These are phyloP conservation scores for Pseudorasbora parva DNA, from an alignment of 2,113 vertebrate species.

Conservation along the genomic window DNA sequence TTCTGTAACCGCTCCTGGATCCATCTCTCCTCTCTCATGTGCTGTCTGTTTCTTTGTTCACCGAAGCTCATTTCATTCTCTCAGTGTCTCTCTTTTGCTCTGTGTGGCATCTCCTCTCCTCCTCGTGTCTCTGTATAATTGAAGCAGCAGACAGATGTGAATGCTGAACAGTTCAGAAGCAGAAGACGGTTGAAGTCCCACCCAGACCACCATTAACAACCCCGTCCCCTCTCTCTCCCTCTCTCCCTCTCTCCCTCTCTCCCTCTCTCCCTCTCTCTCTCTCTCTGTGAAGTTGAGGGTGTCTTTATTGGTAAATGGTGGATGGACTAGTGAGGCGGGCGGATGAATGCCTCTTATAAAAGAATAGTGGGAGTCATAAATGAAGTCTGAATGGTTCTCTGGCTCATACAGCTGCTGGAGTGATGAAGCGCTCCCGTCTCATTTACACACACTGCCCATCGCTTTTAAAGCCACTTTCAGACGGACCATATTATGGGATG, in stretches of 20 bases:
- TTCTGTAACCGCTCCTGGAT: background rate
- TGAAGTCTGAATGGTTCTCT: slow-evolving; percentile 20
- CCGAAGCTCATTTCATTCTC: background rate
- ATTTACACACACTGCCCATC: slow-evolving; percentile 9
- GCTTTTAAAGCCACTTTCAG: slow-evolving; percentile 3
- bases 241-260: slow-evolving; percentile 1
- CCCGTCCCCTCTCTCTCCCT: slow-evolving; percentile 9
- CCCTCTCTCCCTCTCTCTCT: slow-evolving; percentile 4
- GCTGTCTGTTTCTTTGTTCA: background rate
- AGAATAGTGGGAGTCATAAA: slow-evolving; percentile 26
- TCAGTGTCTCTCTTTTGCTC: background rate
- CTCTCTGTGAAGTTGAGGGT: background rate
- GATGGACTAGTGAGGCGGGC: background rate
- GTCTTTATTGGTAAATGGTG: slow-evolving; percentile 5
- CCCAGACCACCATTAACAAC: slow-evolving; percentile 37
- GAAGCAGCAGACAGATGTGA: slow-evolving; percentile 5
- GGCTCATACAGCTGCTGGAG: background rate
- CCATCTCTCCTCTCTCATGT: background rate
- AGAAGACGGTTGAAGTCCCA: slow-evolving; percentile 20
- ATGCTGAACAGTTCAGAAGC: background rate
- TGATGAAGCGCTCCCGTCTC: background rate
- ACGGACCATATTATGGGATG: background rate
- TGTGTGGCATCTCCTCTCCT: background rate
- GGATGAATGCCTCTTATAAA: slow-evolving; percentile 27
- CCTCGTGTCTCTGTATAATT: slow-evolving; percentile 31